phyloP scores from a whole-genome alignment of 1,140 invertebrate species.

The Semibalanus balanoides region DNA sequence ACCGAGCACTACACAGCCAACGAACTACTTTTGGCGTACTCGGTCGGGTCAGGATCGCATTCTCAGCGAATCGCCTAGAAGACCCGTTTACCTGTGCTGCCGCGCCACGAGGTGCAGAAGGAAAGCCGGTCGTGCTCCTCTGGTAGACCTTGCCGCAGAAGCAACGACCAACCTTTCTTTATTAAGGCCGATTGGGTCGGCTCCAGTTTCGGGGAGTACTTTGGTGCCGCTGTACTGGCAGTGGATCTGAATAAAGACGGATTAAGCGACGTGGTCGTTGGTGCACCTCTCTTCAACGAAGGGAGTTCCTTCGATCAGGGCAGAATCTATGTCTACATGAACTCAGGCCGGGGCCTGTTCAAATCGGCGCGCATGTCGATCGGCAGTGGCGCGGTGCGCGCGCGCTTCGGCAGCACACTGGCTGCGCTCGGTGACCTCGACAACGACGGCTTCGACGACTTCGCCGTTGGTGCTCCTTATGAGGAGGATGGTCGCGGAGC shows the following conservation, averaged over 20 bases:
- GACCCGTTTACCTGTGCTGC: not conserved
- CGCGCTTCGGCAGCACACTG: constrained; percentile 14
- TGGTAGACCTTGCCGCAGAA: no score
- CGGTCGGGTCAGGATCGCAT: not conserved
- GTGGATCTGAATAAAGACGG: not conserved
- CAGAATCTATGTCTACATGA: not conserved
- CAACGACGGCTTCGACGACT: constrained; percentile 23
- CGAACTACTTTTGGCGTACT: no score
- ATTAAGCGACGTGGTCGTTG: not conserved
- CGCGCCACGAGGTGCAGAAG: no score
- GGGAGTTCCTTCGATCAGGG: not conserved
- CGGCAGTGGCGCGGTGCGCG: not conserved
- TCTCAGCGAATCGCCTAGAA: constrained; percentile 8
- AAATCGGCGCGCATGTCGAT: not conserved
- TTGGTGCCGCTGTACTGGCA: not conserved
- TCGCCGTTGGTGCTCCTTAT: constrained; percentile 40
- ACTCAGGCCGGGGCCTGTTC: not conserved
- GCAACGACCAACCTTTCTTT: not conserved
- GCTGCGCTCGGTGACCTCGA: constrained; percentile 15
- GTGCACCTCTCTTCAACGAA: not conserved
- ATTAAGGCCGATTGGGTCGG: not conserved
- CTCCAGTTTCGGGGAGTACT: not conserved
- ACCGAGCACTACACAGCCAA: no score
- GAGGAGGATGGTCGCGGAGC: constrained; percentile 32
- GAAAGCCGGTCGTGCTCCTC: no score